Conservation (phyloP, 1,140 invertebrate species). For the Steinernema feltiae region DNA sequence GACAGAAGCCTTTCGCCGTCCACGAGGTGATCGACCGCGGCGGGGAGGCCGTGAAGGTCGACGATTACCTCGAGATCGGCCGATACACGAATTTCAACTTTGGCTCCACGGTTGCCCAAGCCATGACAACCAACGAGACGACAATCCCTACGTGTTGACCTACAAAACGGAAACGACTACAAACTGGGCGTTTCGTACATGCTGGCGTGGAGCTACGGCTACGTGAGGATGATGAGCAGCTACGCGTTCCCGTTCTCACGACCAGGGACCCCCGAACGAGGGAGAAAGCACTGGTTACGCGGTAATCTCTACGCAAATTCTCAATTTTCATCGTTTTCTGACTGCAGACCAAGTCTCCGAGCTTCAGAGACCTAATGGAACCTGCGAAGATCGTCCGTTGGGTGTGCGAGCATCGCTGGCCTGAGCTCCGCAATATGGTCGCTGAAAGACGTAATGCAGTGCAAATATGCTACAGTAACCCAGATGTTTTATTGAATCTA, state of each 20-base stretch:
- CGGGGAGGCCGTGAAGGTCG: constrained; percentile 66
- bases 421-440: constrained; percentile 48
- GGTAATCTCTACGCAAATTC: too few relatives aligned
- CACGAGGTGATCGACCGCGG: constrained; percentile 77
- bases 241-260: too few relatives aligned
- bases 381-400: constrained; percentile 69
- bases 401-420: constrained; percentile 74
- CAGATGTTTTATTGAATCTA: too few relatives aligned
- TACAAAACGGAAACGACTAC: constrained; percentile 59
- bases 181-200: constrained; percentile 74
- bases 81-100: constrained; percentile 73
- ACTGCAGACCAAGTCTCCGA: constrained; percentile 59
- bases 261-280: too few relatives aligned
- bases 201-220: constrained; percentile 71
- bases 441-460: too few relatives aligned
- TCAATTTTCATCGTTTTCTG: too few relatives aligned
- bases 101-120: constrained; percentile 60
- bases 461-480: too few relatives aligned
- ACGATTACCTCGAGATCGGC: constrained; percentile 67
- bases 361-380: constrained; percentile 66
- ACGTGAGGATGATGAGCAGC: constrained; percentile 72
- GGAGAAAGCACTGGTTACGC: too few relatives aligned
- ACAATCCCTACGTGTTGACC: constrained; percentile 55
- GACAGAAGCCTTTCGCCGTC: constrained; percentile 62
- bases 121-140: constrained; percentile 60